phyloP scores from a whole-genome alignment of 2,888 invertebrate species.

The Machimus atricapillus region DNA sequence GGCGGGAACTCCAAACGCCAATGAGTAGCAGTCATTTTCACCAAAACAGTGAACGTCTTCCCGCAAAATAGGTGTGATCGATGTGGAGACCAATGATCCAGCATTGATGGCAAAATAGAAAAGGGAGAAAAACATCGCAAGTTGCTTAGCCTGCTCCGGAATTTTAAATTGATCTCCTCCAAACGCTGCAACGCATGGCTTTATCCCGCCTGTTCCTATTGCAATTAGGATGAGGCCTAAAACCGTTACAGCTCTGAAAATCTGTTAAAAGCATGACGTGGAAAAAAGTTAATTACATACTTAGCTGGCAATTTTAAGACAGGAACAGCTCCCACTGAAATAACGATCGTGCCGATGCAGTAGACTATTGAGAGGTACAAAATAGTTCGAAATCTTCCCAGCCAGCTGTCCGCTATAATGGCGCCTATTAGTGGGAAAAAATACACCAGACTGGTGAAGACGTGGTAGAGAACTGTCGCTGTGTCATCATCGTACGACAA shows the following conservation, averaged over 20 bases:
- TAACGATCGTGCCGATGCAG: slow-evolving; percentile 79
- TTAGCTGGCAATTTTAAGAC: slow-evolving; percentile 67
- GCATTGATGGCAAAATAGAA: slow-evolving; percentile 95
- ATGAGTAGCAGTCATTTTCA: slow-evolving; percentile 77
- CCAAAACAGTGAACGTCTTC: slow-evolving; percentile 80
- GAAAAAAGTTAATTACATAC: slow-evolving; percentile 52
- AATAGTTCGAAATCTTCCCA: slow-evolving; percentile 87
- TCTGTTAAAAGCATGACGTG: neutral
- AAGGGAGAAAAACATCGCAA: slow-evolving; percentile 88
- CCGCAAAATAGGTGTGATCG: slow-evolving; percentile 86
- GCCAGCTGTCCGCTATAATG: slow-evolving; percentile 89
- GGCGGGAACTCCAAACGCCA: slow-evolving; percentile 91
- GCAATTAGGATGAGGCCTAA: slow-evolving; percentile 79
- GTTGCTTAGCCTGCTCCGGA: slow-evolving; percentile 78
- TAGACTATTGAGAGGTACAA: slow-evolving; percentile 88
- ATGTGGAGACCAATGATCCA: slow-evolving; percentile 87
- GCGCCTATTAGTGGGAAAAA: slow-evolving; percentile 76
- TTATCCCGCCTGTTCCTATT: slow-evolving; percentile 92
- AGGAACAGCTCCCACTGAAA: slow-evolving; percentile 75
- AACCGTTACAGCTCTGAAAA: slow-evolving; percentile 69
- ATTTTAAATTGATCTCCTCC: slow-evolving; percentile 92
- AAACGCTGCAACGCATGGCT: slow-evolving; percentile 94
- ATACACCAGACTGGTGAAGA: slow-evolving; percentile 85
- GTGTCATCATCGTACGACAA: slow-evolving; percentile 75
- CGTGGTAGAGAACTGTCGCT: slow-evolving; percentile 88